Conservation (phyloP, 2,113 vertebrate species). For the Opisthocomus hoazin region DNA sequence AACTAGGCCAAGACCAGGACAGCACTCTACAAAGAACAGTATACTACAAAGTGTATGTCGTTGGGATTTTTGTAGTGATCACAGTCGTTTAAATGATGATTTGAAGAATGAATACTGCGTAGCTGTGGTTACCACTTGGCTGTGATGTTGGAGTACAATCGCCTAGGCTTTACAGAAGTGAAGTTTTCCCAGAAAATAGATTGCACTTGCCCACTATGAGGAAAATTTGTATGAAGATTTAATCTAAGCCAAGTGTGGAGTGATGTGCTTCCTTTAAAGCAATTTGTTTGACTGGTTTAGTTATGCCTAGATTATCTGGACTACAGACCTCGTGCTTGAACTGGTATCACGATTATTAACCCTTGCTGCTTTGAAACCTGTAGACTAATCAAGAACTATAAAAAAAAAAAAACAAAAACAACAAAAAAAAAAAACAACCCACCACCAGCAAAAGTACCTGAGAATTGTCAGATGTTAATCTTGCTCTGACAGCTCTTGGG, state of each 20-base stretch:
- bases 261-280: neutral
- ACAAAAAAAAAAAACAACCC: neutral
- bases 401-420: neutral
- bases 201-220: neutral
- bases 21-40: neutral
- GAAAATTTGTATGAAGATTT: neutral
- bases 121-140: neutral
- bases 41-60: rapidly evolving
- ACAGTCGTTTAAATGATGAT: neutral
- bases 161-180: neutral
- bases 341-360: neutral
- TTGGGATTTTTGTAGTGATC: neutral
- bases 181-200: neutral
- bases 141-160: neutral
- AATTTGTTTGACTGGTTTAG: neutral
- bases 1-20: too few relatives aligned
- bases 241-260: neutral
- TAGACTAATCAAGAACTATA: neutral
- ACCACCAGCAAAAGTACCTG: neutral
- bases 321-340: neutral
- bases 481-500: neutral
- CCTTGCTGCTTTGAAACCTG: neutral
- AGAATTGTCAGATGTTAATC: neutral
- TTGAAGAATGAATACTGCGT: neutral
- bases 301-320: neutral